Base-by-base conservation (phyloP, 2,113 vertebrate genomes). In the Odobenus rosmarus region DNA sequence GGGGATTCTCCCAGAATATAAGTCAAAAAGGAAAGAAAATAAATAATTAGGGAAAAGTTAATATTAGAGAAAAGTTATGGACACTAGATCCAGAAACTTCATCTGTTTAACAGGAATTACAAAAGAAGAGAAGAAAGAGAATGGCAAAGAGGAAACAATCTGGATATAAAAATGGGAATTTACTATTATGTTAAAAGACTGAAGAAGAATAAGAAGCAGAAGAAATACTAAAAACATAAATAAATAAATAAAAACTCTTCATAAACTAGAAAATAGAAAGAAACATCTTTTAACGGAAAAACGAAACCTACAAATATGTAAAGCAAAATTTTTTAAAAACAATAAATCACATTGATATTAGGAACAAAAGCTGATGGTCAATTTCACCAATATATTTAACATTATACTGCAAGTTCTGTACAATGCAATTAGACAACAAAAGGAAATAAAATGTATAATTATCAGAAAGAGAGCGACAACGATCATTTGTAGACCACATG, bases 21-120 rank as follows among this genome's bases (percentile, higher is more conserved):
- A 93, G 71, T 57, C 59, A 88, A 87, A 96, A 79, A 31, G 31
- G 28, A 77, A 89, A 93, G 14, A 49, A 95, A 90, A 90, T 82
- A 39, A 62, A 80, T 74, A 31, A 62, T 21, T 36, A 77, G 13
- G 76, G 23, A 91, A 85, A 86, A 90, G 19, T 71, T 49, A 64
- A n/a, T n/a, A 71, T 21, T 36, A 76, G 10, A 69, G n/a, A 91
- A 92, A 90, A 90, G 24, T 71, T 42, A 72, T 3, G 26, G n/a
- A 96, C 18, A 62, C 3, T 19, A 57, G 16, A 67, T 42, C 28
- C 2, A 80, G 76, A 90, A 96, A 89, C 11, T 53, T 76, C 14
- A 74, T 23, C 14, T 92, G 4, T 88, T 31, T 80, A 57, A 84
- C 0, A 67, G 36, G 51, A 23, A 79, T 33, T 67, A 46, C 4